These are phyloP conservation scores for Orchestia grillus DNA, from an alignment of 1,140 invertebrate species.

Conservation along the genomic window DNA sequence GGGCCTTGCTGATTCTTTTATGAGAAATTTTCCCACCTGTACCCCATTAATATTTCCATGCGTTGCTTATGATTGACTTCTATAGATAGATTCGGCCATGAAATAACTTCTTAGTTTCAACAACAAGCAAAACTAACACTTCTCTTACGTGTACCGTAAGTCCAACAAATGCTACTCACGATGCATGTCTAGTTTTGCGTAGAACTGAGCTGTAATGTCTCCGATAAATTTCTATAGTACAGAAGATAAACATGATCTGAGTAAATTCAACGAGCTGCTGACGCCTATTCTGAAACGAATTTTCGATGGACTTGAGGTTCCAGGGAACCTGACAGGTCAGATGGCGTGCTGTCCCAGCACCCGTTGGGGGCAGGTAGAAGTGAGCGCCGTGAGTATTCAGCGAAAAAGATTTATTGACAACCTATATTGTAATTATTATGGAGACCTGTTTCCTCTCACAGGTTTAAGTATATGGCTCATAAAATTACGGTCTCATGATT, in stretches of 20 bases:
- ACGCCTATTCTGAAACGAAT: background rate
- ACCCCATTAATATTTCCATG: slow-evolving; percentile 18
- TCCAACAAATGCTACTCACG: background rate
- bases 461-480: background rate
- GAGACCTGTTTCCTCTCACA: background rate
- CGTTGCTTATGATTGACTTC: background rate
- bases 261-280: background rate
- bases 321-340: background rate
- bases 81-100: background rate
- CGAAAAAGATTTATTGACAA: background rate
- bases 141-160: background rate
- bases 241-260: background rate
- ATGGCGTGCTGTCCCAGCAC: background rate
- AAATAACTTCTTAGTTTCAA: background rate
- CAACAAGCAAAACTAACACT: too few species aligned
- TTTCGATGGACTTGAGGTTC: background rate
- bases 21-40: slow-evolving; percentile 46
- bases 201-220: too few species aligned
- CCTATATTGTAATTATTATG: background rate
- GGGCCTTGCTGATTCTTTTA: slow-evolving; percentile 32
- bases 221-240: background rate
- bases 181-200: background rate
- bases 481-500: background rate
- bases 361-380: background rate
- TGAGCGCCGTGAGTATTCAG: background rate